A percentile compares a stretch with the other conserved stretches of the same genome.
Evolutionary conservation across 2,797 vertebrate species (phyloP).

Genomic region (Tokudaia muenninki): DNA sequence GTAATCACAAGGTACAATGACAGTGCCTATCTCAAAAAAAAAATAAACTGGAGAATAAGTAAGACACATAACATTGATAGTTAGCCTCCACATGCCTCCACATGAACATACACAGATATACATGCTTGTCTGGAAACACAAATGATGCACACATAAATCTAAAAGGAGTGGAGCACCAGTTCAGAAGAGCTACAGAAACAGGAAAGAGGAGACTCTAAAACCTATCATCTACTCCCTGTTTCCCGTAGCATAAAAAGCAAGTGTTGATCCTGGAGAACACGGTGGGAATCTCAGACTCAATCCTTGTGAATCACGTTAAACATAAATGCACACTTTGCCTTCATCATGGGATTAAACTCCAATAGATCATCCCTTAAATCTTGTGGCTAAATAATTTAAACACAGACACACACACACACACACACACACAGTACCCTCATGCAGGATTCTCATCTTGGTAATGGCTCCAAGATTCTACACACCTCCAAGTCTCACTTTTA

Average conservation of each 20-base stretch:
- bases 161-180: neutral
- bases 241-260: slow-evolving; percentile 27
- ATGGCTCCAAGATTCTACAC: slow-evolving; percentile 45
- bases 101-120: neutral
- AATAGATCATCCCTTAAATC: slow-evolving; percentile 53
- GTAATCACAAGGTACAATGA: neutral
- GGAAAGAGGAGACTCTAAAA: neutral
- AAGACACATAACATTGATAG: neutral
- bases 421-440: neutral
- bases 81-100: neutral
- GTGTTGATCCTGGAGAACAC: neutral
- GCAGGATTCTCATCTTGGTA: slow-evolving; percentile 69
- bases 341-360: slow-evolving; percentile 19
- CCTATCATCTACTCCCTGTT: neutral
- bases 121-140: neutral
- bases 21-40: neutral
- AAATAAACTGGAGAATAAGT: neutral
- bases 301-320: neutral
- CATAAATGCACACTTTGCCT: slow-evolving; percentile 42
- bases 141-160: neutral
- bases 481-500: slow-evolving; percentile 61
- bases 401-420: neutral
- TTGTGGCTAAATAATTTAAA: slow-evolving; percentile 28
- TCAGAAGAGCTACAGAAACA: neutral
- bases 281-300: neutral